Base-by-base conservation (phyloP, 2,113 vertebrate species). In the Siphamia tubifer region DNA sequence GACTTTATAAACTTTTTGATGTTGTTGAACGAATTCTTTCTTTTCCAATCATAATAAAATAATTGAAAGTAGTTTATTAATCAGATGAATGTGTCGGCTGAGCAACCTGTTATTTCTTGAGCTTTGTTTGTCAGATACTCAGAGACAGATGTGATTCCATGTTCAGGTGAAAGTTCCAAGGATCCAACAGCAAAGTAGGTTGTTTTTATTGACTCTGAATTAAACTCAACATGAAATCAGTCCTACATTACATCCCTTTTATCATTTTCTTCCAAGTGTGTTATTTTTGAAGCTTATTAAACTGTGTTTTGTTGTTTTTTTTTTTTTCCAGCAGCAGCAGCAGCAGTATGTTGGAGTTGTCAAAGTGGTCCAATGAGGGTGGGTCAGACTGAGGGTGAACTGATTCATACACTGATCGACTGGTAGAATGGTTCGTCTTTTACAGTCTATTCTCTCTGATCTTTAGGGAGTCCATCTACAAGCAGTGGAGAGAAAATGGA, bases 81-180 rank as follows among this genome's bases (percentile, higher is more conserved):
- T 25, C 17, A 28, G n/a, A 10, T 6, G 23, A 20, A 15, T 23
- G 20, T 28, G 4, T 27, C 2, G n/a, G n/a, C 12, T 47, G 10
- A 20, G 16, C 19, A 8, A 19, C 8, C 19, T 54, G 17, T 24
- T 47, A 30, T 58, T 68, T 81, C 86, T 88, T 85, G 49, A 83
- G 30, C 58, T 75, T 77, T 28, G 3, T 19, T 34, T 8, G 68
- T 68, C 89, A 99, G 98, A 93, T 99, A 99, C 89, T 95, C 95
- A 0, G 97, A 99, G 78, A 95, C 95, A 21, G 97, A 99, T 20
- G 90, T 99, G 66, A 98, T 99, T 78, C 95, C 96, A 56, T 98
- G 96, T 74, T 95, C 94, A 69, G 96, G 92, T 66, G 96, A 98
- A 88, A 82, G 71, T 61, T 83, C 81, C 31, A 88, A 85, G 6